Base-by-base conservation (phyloP, 2,113 vertebrate species). In the Odocoileus hemionus region DNA sequence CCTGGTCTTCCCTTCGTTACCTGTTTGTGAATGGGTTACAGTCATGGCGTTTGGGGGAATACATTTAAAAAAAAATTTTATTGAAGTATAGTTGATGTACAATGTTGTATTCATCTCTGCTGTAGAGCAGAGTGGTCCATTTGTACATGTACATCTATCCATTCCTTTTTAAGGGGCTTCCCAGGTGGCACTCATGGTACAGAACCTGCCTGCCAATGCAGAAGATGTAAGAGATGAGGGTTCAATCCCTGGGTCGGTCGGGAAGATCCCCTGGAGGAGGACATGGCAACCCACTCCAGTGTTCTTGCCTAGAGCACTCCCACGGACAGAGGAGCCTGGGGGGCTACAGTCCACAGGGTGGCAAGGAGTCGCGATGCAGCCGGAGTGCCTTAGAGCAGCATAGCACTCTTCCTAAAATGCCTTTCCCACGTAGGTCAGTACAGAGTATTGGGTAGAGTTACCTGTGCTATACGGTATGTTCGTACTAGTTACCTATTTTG, bases 401-500 rank as follows among this genome's bases (percentile, higher is more conserved):
- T 10, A 25, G 67, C 67, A 39, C 19, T 39, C 67, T 39, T 39
- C 12, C 36, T 39, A 43, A 43, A 76, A 43, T 26, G 6, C 70
- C 26, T 43, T 43, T 14, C 70, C 70, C 39, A 43, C 70, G 7
- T 26, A 76, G 23, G 39, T 76, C 2, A 3, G 7, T 76, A 15
- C 12, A 15, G 70, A 26, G 39, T 76, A 76, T 26, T 76, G 39
- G 70, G 6, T 26, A 76, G 70, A 43, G 70, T 43, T 12, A 25
- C 70, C 74, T 2, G 12, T 45, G 74, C 13, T 45, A 15, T 16
- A 8, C 7, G 3, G 12, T 28, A 4, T 14, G 13, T 78, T 28
- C 43, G 0, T 7, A 28, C 23, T 14, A 26, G 36, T 8, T 78
- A 16, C 15, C 74, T 28, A 0, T 28, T 78, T 15, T 28, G 25